Base-by-base conservation (phyloP, 1,140 invertebrate genomes). In the Maconellicoccus hirsutus region DNA sequence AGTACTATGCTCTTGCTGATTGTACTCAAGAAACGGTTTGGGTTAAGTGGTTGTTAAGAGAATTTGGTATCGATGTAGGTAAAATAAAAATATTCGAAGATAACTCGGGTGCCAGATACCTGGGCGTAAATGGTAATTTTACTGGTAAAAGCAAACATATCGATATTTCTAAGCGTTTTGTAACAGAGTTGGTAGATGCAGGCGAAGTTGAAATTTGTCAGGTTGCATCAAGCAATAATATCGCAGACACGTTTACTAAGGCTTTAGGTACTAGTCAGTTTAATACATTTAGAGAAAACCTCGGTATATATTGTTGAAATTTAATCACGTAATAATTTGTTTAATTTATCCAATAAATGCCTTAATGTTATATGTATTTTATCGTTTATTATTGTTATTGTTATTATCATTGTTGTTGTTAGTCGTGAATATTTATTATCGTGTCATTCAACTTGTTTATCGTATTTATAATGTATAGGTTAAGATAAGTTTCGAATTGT, bases 1-100 rank as follows among this genome's bases (percentile, higher is more conserved):
- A 79, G 33, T 79, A 76, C 71, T 73, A 78, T 52, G 72, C 76
- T 22, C 22, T 75, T 22, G 72, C 75, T 3, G 75, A 77, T 23
- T 75, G 75, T 3, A 29, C 72, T 0, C 76, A 76, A 71, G 72
- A 72, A 73, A 70, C 59, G 14, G 7, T 72, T 10, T 76, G 72
- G 71, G 39, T 76, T n/a, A 27, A 33, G 25, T 38, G 23, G 8
- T 19, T 59, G 16, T 26, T 23, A 16, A 16, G 19, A 3, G 22
- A 66, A 66, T 66, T 66, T 22, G 61, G 22, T 26, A 25, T 66
- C 19, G 22, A 3, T 23, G 8, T 23, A 4, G 3, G 22, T 16
- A 23, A 8, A 16, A 12, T 22, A 2, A 19, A 23, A 4, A 16
- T 66, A 8, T 25, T 23, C 19, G 61, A 66, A 19, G 61, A 66